Evolutionary conservation across 1,140 invertebrate species (phyloP), one percentile per base, ranked within the genome.

Genomic region (Drosophila paulistorum): DNA sequence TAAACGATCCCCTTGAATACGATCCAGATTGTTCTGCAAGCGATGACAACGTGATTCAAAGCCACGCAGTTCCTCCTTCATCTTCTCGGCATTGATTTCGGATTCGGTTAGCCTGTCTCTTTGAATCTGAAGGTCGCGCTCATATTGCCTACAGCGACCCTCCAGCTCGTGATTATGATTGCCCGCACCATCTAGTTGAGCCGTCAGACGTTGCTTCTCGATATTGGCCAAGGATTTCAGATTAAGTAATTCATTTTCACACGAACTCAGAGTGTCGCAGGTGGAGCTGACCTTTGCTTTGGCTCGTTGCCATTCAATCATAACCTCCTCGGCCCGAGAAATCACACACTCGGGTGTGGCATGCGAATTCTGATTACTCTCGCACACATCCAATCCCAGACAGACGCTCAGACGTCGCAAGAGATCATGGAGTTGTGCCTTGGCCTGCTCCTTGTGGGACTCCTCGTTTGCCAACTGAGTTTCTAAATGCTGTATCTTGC

Each of bases 401-500:
- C 95, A 94, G 1, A 94, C 93, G 30, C 95, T 94, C 17, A 96
- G 81, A 51, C 95, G 93, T 13, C 95, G 93, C 10, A 96, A 92
- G 0, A 96, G 94, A 81, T 97, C 96, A 72, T 95, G 94, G 68
- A 95, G 92, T 71, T 96, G 94, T 45, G 93, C 93, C 77, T 93
- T 93, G 48, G 94, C 93, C 77, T 94, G 93, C 66, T 95, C 95
- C 84, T 95, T 95, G 74, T 94, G 94, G 51, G 94, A 93, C 89
- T 95, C 95, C 87, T 95, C 95, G 66, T 93, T 94, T 48, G 94
- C 93, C 51, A 96, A 94, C 65, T 95, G 95, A 37, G 95, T 83
- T 90, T 97, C 96, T 45, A 96, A 79, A 58, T 94, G 94, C 65
- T 95, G 93, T 26, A 96, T 92, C 92, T 96, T 96, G 77, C 95